Conservation (phyloP, 2,113 vertebrate species). For the Empidonax alnorum region DNA sequence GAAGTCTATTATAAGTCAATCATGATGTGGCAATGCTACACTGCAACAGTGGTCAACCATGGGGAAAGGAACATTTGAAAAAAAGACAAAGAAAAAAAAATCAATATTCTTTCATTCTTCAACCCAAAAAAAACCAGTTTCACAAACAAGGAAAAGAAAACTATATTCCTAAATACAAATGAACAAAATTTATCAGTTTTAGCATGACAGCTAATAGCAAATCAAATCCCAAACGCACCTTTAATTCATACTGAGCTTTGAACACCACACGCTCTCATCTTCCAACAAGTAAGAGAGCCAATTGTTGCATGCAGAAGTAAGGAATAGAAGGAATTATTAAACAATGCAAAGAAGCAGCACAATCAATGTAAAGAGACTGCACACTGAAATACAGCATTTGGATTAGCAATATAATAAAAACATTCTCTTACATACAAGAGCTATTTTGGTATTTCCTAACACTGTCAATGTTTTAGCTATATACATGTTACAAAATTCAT, state of each 20-base stretch:
- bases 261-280: slow-evolving; percentile 65
- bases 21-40: not conserved
- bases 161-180: not conserved
- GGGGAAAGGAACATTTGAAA: not conserved
- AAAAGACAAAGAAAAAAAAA: not conserved
- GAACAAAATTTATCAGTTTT: not conserved
- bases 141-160: not conserved
- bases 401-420: not conserved
- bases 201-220: slow-evolving; percentile 20
- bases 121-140: not conserved
- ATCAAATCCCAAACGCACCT: slow-evolving; percentile 65
- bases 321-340: slow-evolving; percentile 63
- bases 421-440: not conserved
- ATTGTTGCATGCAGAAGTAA: slow-evolving; percentile 68
- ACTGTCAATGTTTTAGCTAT: not conserved
- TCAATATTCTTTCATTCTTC: not conserved
- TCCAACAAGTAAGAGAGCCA: slow-evolving; percentile 70
- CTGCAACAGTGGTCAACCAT: not conserved
- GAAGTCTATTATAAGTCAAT: not conserved
- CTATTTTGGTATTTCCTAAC: not conserved
- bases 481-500: not conserved
- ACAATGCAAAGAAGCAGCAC: slow-evolving; percentile 27
- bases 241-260: slow-evolving; percentile 68
- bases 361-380: slow-evolving; percentile 35
- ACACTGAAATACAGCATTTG: not conserved